Base-by-base conservation (phyloP, 1,140 invertebrate species). In the Dreissena polymorpha region DNA sequence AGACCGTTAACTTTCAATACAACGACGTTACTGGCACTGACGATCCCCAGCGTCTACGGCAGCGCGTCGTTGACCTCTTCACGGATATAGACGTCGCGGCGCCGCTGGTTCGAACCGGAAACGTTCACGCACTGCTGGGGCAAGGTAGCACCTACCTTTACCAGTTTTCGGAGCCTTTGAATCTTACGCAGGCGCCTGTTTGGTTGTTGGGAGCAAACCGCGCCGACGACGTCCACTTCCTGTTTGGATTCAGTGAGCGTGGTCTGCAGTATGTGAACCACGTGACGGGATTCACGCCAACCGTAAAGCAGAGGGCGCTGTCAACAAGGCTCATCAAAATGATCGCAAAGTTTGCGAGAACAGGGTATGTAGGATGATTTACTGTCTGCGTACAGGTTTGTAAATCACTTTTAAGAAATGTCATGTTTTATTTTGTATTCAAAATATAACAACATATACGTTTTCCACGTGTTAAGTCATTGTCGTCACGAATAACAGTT, bases 181-280 rank as follows among this genome's bases (percentile, higher is more conserved):
- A 50, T 60, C 16, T 67, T 14, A n/a, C 55, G 10, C 67, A 39
- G 0, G 5, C 68, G 13, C 80, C 80, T 60, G 49, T 72, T 74
- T 83, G 80, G 80, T 14, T 83, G 12, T 23, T 29, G 18, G 80
- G 80, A 16, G 80, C 80, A 10, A 75, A 75, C 55, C 80, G 73
- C 25, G 80, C 70, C 8, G 63, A 65, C n/a, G 80, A 83, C n/a
- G 65, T 70, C 10, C 12, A 68, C 63, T 75, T 83, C 50, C 18
- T 83, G 50, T 75, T 83, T 50, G 80, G 80, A 14, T 83, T 83
- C 10, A 83, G 80, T 60, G 18, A 57, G 49, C n/a, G 72, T 6
- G 25, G 21, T 18, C 8, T 57, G 53, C 23, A 75, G 13, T 18
- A 27, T 29, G 60, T 57, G 72, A 73, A 39, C 8, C 71, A 75